Base-by-base conservation (phyloP, 64 coral and sea anemone genomes). In the Pocillopora damicornis region DNA sequence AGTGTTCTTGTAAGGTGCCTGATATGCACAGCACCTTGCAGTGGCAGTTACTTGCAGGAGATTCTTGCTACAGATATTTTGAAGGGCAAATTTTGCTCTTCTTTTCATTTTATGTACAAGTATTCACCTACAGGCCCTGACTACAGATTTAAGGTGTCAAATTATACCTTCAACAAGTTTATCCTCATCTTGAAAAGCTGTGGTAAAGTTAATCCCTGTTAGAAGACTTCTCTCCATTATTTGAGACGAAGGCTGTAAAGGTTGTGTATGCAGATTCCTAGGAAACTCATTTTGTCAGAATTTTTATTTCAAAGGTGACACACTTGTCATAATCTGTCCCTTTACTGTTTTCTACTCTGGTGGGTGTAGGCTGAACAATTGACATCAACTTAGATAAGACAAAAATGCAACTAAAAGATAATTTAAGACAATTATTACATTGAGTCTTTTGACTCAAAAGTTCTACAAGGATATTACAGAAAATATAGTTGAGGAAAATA, bases 111-210 rank as follows among this genome's bases (percentile, higher is more conserved):
- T 2, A 12, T 77, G 45, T 77, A 18, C 37, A 56, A 17, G 15
- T 58, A n/a, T 9, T 69, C 5, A n/a, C 23, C 22, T 11, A 71
- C n/a, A 71, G 1, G 22, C 18, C 22, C 10, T 69, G 18, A 69
- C 66, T 23, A 20, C n/a, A 23, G 67, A 11, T 71, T 11, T 10
- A 23, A 23, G 76, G n/a, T 25, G 57, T 11, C 23, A 13, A n/a
- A 61, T 51, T 7, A 59, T 76, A 94, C 92, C 92, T 94, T 94
- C 92, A 61, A 89, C 71, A 13, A 90, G n/a, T 59, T 81, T 90
- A 26, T 94, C 88, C 71, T 94, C 93, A 87, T 94, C 93, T 76
- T 90, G 89, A 35, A 94, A 94, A 68, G 83, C 25, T 77, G 83
- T 82, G 58, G 79, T 74, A 60, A 94, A 94, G 71, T 87, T 30